These are phyloP conservation scores for Mugil cephalus DNA, from an alignment of 2,113 vertebrate genomes.

Conservation along the genomic window DNA sequence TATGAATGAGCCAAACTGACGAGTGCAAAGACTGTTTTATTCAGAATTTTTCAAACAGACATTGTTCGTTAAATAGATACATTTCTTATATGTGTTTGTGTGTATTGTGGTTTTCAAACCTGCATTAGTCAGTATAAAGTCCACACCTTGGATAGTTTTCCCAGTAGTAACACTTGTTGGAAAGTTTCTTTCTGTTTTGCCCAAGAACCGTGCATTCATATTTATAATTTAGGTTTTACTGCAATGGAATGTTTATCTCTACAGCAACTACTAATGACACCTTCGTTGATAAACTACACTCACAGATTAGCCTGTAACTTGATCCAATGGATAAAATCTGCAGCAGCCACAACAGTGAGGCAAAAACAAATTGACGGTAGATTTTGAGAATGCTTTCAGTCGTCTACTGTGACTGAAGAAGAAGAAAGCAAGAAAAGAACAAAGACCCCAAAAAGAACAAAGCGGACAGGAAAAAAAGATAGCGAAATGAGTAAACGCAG, in stretches of 20 bases:
- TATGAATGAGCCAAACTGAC: too few species aligned
- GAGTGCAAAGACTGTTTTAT: too few species aligned
- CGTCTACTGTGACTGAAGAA: constrained; percentile 9
- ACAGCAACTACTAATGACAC: not conserved
- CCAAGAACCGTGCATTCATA: not conserved
- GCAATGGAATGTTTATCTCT: not conserved
- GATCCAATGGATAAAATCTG: not conserved
- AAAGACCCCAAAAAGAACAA: constrained; percentile 23
- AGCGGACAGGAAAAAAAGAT: constrained; percentile 22
- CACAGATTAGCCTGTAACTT: not conserved
- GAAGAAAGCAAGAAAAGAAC: constrained; percentile 22
- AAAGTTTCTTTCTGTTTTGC: constrained; percentile 2
- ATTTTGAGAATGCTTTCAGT: constrained; percentile 29
- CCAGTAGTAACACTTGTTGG: not conserved
- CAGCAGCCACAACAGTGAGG: not conserved
- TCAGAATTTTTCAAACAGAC: too few species aligned
- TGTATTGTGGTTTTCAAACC: too few species aligned
- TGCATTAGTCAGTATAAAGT: not conserved
- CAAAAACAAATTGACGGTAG: constrained; percentile 11
- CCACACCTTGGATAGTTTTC: too few species aligned
- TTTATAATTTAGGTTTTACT: not conserved
- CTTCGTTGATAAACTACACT: not conserved
- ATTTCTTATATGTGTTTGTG: too few species aligned
- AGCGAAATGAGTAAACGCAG: constrained; percentile 25
- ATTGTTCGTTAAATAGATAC: too few species aligned